Conservation (phyloP, 2,797 vertebrate genomes). For the Spondyliosoma cantharus region DNA sequence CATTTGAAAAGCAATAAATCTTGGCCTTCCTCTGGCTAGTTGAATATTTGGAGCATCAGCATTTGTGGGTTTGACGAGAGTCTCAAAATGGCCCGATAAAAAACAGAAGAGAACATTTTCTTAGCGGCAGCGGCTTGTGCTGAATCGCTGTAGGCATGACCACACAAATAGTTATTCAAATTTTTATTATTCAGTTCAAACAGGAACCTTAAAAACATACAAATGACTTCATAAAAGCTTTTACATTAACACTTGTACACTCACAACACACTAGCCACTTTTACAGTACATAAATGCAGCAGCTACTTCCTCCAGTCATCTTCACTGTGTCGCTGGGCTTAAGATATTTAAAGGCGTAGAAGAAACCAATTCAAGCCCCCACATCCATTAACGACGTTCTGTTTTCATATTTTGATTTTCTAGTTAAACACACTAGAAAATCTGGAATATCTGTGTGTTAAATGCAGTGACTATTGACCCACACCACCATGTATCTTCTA, state of each 20-base stretch:
- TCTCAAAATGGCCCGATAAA: too few relatives aligned
- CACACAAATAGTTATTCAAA: slow-evolving; percentile 55
- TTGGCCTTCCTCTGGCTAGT: too few relatives aligned
- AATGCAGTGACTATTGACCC: neutral
- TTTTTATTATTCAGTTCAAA: slow-evolving; percentile 69
- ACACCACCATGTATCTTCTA: slow-evolving; percentile 1
- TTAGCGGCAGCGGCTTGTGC: too few relatives aligned
- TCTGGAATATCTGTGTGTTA: neutral
- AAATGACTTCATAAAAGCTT: slow-evolving; percentile 65
- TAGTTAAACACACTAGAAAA: slow-evolving; percentile 29
- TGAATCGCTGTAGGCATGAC: neutral
- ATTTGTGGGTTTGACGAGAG: too few relatives aligned
- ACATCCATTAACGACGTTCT: slow-evolving; percentile 2
- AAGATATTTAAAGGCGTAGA: slow-evolving; percentile 19
- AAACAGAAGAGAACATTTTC: too few relatives aligned
- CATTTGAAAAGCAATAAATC: too few relatives aligned
- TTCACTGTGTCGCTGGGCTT: neutral
- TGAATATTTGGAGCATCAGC: too few relatives aligned
- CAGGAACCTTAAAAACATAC: slow-evolving; percentile 72
- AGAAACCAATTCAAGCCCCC: slow-evolving; percentile 32
- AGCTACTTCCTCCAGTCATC: slow-evolving; percentile 37
- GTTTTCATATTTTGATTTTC: neutral
- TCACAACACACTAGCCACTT: slow-evolving; percentile 58
- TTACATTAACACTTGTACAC: slow-evolving; percentile 61
- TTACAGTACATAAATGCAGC: slow-evolving; percentile 60